Evolutionary conservation across 2,888 invertebrate genomes (phyloP).

Genomic region (Cerceris ruficornis): DNA sequence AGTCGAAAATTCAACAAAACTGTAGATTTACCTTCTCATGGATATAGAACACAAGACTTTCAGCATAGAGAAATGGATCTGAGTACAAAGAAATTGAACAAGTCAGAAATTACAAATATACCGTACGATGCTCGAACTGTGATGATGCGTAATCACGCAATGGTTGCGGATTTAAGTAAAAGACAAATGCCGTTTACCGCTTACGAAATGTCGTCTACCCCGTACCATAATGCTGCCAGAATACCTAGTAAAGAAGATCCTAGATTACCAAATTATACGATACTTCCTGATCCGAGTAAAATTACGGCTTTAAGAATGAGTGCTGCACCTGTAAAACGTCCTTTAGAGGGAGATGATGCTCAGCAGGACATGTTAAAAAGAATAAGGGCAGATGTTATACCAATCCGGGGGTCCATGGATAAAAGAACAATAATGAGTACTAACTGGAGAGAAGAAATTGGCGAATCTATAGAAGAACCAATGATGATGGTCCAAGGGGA

Average conservation of each 20-base stretch:
- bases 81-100: constrained; percentile 75
- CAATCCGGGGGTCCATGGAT: constrained; percentile 70
- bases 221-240: constrained; percentile 71
- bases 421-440: constrained; percentile 64
- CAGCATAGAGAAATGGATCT: constrained; percentile 79
- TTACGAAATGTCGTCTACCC: constrained; percentile 71
- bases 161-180: constrained; percentile 79
- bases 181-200: constrained; percentile 74
- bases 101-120: constrained; percentile 69
- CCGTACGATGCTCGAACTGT: constrained; percentile 75
- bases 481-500: constrained; percentile 87
- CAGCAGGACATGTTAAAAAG: constrained; percentile 74
- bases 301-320: constrained; percentile 74
- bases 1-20: constrained; percentile 73
- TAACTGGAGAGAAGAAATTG: constrained; percentile 80
- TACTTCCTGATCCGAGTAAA: constrained; percentile 78
- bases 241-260: constrained; percentile 74
- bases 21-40: constrained; percentile 64
- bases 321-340: constrained; percentile 67
- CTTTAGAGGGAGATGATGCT: constrained; percentile 69
- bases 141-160: constrained; percentile 77
- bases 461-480: constrained; percentile 89
- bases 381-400: constrained; percentile 73
- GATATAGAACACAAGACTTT: constrained; percentile 72
- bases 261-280: constrained; percentile 76